Base-by-base conservation (phyloP, 2,888 invertebrate genomes). In the Horisme vitalbata region DNA sequence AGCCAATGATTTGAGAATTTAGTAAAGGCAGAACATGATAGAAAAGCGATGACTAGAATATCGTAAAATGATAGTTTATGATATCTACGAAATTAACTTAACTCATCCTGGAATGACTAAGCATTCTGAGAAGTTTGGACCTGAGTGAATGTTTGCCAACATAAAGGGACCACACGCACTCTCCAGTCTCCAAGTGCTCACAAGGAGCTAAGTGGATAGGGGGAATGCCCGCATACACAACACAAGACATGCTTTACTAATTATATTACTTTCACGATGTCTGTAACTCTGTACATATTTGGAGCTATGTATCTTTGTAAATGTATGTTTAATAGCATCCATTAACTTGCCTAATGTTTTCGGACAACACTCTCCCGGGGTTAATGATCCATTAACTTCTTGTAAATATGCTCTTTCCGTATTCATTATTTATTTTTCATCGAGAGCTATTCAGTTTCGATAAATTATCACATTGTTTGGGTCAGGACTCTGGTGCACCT, bases 171-270 rank as follows among this genome's bases (percentile, higher is more conserved):
- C 20, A 27, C 45, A 45, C 46, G 28, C 27, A 13, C 30, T 18
- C 50, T 3, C 18, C 9, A 32, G 31, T 18, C 50, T 3, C 18
- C 9, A 32, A 34, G 3, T 13, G 38, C 23, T 38, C 31, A 11
- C 34, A 43, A 34, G 48, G 56, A 32, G 24, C 38, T 46, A 52
- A 44, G 30, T 39, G 33, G 24, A 18, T 39, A 38, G 56, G 52
- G 55, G 3, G 36, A 57, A 46, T 45, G 51, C 59, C 56, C 59
- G 59, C 53, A 57, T 55, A 26, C 10, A 33, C 12, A 35, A 38
- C 44, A 6, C 30, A 44, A 50, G 35, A 36, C 51, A 45, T 49
- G 47, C 41, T 41, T 47, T 43, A 24, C 47, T 41, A 39, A 49
- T 49, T 48, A 39, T 21, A 33, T 28, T 28, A 32, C 41, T 26